phyloP scores from a whole-genome alignment of 2,113 vertebrate species.

The Jaculus jaculus region DNA sequence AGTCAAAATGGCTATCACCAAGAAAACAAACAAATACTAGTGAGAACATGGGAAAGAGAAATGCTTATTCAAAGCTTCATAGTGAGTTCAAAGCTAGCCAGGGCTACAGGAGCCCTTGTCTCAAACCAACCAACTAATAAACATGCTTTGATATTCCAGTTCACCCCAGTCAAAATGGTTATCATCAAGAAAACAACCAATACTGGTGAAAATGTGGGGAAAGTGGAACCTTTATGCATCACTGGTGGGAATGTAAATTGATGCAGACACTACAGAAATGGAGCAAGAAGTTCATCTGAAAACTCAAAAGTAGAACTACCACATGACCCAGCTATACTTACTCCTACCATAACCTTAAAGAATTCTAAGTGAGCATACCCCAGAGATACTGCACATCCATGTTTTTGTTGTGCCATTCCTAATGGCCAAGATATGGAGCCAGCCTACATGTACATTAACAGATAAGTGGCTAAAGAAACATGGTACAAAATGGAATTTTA shows the following conservation, averaged over 20 bases:
- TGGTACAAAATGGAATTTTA: no score
- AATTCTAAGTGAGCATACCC: neutral
- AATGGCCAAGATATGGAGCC: no score
- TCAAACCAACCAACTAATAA: neutral
- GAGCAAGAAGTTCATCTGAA: neutral
- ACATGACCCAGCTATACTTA: neutral
- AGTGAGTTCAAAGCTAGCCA: no score
- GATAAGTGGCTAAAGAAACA: neutral
- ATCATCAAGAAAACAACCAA: neutral
- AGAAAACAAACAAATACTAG: neutral
- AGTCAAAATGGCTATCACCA: neutral
- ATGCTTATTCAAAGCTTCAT: no score
- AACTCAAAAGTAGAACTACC: neutral
- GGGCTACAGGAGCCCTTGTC: no score
- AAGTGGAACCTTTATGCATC: fast-evolving
- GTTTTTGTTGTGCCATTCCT: neutral
- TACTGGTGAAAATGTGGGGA: neutral
- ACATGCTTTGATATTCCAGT: neutral
- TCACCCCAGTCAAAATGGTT: neutral
- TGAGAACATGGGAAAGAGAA: neutral
- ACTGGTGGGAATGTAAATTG: neutral
- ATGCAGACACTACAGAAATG: neutral
- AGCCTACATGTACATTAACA: no score
- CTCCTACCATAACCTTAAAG: no score
- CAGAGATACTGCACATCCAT: neutral